phyloP scores from a whole-genome alignment of 2,888 invertebrate genomes.

The Crematogaster levior region DNA sequence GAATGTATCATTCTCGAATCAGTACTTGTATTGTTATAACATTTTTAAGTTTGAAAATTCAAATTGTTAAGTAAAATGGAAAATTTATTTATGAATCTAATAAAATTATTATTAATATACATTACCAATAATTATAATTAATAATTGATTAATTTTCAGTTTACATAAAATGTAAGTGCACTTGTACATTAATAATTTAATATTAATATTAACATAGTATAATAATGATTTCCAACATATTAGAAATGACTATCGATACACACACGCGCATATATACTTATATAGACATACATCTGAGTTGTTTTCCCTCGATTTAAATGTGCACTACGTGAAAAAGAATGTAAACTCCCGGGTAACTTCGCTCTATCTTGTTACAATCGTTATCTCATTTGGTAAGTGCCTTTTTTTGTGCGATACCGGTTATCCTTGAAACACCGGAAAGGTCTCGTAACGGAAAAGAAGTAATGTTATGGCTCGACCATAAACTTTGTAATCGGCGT shows the following conservation, averaged over 20 bases:
- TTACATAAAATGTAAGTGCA: not conserved
- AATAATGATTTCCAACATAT: not conserved
- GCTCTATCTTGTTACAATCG: not conserved
- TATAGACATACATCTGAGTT: not conserved
- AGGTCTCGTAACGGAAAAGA: conserved; percentile 25
- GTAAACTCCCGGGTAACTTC: not conserved
- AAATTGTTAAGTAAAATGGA: not conserved
- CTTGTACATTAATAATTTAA: conserved; percentile 3
- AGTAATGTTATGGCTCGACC: conserved; percentile 51
- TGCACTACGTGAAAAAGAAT: not conserved
- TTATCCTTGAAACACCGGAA: conserved; percentile 60
- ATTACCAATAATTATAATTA: conserved; percentile 8
- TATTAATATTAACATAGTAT: not conserved
- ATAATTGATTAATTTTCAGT: not conserved
- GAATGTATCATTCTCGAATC: not conserved
- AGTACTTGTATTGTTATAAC: not conserved
- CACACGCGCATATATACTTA: no score
- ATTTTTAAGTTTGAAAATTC: not conserved
- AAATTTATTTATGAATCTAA: not conserved
- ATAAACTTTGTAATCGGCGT: conserved; percentile 58
- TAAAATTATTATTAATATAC: conserved; percentile 1
- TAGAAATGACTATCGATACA: not conserved
- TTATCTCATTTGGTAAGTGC: conserved; percentile 29
- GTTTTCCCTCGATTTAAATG: not conserved
- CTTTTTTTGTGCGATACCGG: conserved; percentile 7